Conservation (phyloP, 2,797 vertebrate genomes). For the Pelobates cultripes region DNA sequence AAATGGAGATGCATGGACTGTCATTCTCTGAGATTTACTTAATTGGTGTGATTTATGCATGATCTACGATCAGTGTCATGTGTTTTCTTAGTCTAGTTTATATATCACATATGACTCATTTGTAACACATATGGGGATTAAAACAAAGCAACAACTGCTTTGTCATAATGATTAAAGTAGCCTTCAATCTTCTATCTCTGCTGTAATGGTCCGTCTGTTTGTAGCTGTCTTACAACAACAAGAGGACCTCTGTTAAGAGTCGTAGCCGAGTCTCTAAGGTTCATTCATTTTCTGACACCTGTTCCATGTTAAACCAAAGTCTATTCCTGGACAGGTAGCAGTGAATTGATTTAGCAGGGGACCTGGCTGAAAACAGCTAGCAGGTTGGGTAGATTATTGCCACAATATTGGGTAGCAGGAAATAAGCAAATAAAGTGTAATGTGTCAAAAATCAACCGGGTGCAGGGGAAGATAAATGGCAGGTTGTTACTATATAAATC, state of each 20-base stretch:
- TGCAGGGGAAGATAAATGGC: no score
- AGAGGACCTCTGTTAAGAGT: no score
- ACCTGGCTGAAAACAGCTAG: neutral
- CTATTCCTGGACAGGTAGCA: neutral
- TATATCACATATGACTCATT: constrained; percentile 18
- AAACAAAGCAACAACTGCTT: neutral
- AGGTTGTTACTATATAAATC: no score
- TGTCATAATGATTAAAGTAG: constrained; percentile 20
- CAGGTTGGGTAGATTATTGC: neutral
- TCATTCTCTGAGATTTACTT: neutral
- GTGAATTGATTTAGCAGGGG: neutral
- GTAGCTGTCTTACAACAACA: neutral
- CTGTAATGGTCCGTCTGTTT: neutral
- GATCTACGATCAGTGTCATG: constrained; percentile 6
- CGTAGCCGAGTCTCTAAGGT: neutral
- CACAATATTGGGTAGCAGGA: neutral
- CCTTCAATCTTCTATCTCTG: neutral
- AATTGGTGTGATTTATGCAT: constrained; percentile 23
- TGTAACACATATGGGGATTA: neutral
- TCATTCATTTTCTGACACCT: neutral
- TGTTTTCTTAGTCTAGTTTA: constrained; percentile 8
- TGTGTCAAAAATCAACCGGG: no score
- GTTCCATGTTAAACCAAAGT: neutral
- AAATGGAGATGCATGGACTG: neutral
- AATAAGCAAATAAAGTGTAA: no score